phyloP scores from a whole-genome alignment of 2,113 vertebrate genomes.

The Cynocephalus volans region DNA sequence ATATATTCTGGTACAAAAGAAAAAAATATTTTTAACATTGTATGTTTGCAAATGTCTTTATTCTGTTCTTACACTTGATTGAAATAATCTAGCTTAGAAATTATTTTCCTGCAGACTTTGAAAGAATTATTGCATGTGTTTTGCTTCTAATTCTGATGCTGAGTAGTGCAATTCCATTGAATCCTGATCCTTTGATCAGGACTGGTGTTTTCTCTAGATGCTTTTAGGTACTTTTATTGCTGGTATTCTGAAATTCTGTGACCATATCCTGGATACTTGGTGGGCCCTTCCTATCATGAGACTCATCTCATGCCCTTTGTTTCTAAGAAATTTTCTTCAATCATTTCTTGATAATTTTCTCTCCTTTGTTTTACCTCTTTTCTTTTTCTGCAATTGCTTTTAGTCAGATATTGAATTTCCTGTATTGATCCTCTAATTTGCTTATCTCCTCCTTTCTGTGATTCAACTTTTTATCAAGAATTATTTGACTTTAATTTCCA shows the following conservation, averaged over 20 bases:
- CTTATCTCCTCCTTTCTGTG: neutral
- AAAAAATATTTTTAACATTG: neutral
- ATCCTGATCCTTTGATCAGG: neutral
- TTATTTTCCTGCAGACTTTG: neutral
- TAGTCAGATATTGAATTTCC: neutral
- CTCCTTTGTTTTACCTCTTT: neutral
- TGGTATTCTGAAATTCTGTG: neutral
- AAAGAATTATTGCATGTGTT: neutral
- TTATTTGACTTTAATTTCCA: neutral
- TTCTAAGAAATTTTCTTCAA: neutral
- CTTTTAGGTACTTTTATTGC: neutral
- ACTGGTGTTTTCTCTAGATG: neutral
- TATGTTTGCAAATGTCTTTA: neutral
- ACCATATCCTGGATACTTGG: neutral
- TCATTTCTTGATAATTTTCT: neutral
- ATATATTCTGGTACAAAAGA: too few species aligned
- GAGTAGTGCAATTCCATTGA: neutral
- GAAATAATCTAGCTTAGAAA: neutral
- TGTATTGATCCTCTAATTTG: neutral
- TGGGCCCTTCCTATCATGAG: neutral
- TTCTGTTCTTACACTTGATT: neutral
- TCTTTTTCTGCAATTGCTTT: neutral
- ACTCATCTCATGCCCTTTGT: neutral
- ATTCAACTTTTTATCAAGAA: neutral
- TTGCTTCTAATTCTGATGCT: neutral